Conservation (phyloP, 2,113 vertebrate genomes). For the Trichechus manatus region DNA sequence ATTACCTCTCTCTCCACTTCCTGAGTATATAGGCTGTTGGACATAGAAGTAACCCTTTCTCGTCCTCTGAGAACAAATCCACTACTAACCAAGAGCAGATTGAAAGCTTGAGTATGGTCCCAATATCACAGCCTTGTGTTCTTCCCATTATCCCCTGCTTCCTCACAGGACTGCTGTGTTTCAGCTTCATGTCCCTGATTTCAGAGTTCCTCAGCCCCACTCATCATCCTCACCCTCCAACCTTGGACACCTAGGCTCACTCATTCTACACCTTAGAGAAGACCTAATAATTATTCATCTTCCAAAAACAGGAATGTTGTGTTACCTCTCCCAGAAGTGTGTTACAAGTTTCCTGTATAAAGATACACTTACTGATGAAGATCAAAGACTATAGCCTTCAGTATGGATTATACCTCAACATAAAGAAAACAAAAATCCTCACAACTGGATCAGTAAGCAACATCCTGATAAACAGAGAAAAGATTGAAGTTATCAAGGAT, state of each 20-base stretch:
- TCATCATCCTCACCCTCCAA: not conserved
- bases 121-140: not conserved
- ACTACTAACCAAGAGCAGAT: not conserved
- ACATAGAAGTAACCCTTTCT: not conserved
- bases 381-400: no score
- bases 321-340: not conserved
- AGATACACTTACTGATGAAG: not conserved
- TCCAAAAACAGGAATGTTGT: constrained; percentile 23
- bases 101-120: not conserved
- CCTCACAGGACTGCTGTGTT: not conserved
- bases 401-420: no score
- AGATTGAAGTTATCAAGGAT: no score
- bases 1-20: not conserved
- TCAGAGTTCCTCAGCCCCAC: not conserved
- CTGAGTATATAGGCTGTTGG: not conserved
- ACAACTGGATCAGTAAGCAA: no score
- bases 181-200: not conserved
- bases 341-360: not conserved
- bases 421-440: no score
- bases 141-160: not conserved
- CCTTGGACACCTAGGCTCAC: not conserved
- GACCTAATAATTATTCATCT: not conserved
- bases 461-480: no score
- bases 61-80: not conserved
- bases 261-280: not conserved